Conservation (phyloP, 2,888 invertebrate species). For the Protodeltote pygarga region DNA sequence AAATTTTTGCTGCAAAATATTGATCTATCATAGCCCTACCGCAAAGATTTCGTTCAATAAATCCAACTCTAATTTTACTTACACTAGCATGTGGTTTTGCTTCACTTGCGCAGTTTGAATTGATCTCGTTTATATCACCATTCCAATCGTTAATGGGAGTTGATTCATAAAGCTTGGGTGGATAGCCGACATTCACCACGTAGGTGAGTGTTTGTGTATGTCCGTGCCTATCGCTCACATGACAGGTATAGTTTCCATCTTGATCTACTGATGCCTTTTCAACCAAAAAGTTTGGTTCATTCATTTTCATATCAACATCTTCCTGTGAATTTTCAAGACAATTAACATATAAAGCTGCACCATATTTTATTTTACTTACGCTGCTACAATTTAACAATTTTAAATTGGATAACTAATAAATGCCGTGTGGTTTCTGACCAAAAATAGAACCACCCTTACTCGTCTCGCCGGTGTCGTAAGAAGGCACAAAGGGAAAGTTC, state of each 20-base stretch:
- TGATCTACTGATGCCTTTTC: not conserved
- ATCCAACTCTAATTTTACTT: constrained; percentile 23
- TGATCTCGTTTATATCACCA: constrained; percentile 20
- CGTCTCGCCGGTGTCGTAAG: no score
- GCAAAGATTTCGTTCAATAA: no score
- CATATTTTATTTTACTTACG: not conserved
- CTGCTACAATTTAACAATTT: no score
- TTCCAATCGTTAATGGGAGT: constrained; percentile 17
- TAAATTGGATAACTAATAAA: no score
- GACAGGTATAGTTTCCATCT: constrained; percentile 51
- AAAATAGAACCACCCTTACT: no score
- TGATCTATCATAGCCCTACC: no score
- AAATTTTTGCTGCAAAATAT: no score
- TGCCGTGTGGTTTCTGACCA: no score
- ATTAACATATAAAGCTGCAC: not conserved
- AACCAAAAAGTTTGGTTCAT: constrained; percentile 11
- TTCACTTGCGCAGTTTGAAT: constrained; percentile 16
- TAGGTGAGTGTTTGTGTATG: constrained; percentile 35
- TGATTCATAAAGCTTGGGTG: constrained; percentile 20
- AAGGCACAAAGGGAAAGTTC: no score
- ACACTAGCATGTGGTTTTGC: constrained; percentile 33
- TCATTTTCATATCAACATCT: not conserved
- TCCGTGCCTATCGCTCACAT: constrained; percentile 38
- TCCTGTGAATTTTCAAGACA: constrained; percentile 3
- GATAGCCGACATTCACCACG: constrained; percentile 35